Percentiles rank a stretch among this genome's conserved stretches.
Evolutionary conservation across 2,888 invertebrate genomes (phyloP).

Genomic region (Hypena proboscidalis): DNA sequence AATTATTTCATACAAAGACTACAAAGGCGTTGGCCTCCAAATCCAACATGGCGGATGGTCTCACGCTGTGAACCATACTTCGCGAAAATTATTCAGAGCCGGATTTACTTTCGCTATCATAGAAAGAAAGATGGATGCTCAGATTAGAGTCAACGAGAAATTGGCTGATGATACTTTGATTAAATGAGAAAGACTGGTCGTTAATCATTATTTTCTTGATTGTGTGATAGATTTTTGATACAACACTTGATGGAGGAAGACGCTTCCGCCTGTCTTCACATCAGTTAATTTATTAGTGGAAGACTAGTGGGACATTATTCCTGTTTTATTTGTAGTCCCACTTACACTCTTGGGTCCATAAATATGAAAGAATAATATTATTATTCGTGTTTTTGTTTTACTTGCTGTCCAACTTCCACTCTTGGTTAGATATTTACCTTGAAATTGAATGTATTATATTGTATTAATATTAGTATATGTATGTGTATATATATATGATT

Average conservation of each 20-base stretch:
- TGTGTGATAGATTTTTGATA: background rate
- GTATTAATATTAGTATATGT: too few species aligned
- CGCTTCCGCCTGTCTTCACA: background rate
- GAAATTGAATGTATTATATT: too few species aligned
- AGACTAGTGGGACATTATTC: too few species aligned
- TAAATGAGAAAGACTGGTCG: constrained; percentile 22
- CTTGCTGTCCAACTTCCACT: too few species aligned
- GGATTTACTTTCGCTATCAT: constrained; percentile 74
- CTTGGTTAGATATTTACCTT: too few species aligned
- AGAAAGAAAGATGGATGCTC: constrained; percentile 49
- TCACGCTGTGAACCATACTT: constrained; percentile 80
- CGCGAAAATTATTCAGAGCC: constrained; percentile 76
- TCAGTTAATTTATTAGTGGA: background rate
- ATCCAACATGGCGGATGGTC: constrained; percentile 33
- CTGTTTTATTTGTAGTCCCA: too few species aligned
- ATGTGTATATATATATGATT: too few species aligned
- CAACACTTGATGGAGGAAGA: background rate
- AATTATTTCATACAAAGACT: constrained; percentile 26
- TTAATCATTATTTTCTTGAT: constrained; percentile 6
- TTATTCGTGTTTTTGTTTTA: too few species aligned
- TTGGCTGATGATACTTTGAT: constrained; percentile 37
- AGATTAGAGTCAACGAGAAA: constrained; percentile 52
- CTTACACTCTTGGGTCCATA: too few species aligned
- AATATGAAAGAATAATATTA: too few species aligned
- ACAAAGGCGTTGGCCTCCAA: constrained; percentile 31